phyloP scores from a whole-genome alignment of 2,888 invertebrate species.

The Rapana venosa region DNA sequence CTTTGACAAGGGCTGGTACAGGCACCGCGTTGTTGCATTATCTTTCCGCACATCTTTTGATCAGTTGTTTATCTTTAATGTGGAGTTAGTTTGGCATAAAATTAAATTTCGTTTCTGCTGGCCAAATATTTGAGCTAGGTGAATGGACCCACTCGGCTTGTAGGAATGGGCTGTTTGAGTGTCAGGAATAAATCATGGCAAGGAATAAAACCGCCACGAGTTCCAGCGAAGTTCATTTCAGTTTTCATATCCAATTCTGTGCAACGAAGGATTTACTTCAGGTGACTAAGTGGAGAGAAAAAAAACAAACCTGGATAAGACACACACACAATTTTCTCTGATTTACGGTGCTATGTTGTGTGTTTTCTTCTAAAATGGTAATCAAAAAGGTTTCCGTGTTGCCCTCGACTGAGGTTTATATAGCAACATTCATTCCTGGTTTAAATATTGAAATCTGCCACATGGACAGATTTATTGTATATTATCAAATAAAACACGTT shows the following conservation, averaged over 20 bases:
- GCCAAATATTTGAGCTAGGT: not conserved
- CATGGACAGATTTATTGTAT: not conserved
- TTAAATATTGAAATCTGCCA: not conserved
- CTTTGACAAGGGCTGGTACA: too few relatives aligned
- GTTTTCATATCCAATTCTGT: not conserved
- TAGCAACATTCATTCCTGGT: too few relatives aligned
- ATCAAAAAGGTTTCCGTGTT: too few relatives aligned
- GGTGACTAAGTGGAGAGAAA: too few relatives aligned
- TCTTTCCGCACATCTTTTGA: not conserved
- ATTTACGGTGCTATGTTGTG: too few relatives aligned
- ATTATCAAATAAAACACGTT: too few relatives aligned
- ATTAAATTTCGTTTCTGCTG: not conserved
- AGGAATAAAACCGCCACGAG: not conserved
- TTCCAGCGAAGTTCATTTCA: not conserved
- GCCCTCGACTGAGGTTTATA: too few relatives aligned
- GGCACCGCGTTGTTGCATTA: too few relatives aligned
- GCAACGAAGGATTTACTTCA: too few relatives aligned
- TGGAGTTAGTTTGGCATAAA: not conserved
- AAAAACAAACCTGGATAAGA: too few relatives aligned
- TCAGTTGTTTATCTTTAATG: not conserved
- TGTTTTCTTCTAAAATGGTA: too few relatives aligned
- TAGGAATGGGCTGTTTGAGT: not conserved
- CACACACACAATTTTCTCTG: too few relatives aligned
- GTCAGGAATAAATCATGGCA: not conserved
- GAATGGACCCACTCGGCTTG: not conserved